phyloP scores from a whole-genome alignment of 37 sponge, comb jelly and placozoan species.

The Beroe forskalii region DNA sequence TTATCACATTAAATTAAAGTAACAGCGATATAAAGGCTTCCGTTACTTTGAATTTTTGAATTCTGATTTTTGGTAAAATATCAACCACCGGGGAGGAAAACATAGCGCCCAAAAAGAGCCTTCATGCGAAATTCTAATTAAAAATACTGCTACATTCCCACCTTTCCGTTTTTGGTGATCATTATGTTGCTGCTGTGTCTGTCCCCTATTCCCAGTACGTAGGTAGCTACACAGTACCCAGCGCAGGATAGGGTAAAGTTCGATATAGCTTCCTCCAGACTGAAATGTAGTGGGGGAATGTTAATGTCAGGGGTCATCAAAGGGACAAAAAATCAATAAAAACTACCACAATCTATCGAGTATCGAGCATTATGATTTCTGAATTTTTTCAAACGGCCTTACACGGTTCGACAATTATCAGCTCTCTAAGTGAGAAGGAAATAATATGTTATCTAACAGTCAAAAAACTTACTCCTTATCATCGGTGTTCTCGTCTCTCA shows the following conservation, averaged over 20 bases:
- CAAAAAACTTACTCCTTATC: constrained; percentile 17
- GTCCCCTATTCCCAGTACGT: constrained; percentile 95
- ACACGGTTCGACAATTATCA: too few relatives aligned
- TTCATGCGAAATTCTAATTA: too few relatives aligned
- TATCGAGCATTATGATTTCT: neutral
- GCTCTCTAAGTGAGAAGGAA: too few relatives aligned
- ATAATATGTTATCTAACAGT: too few relatives aligned
- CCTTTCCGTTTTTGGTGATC: constrained; percentile 88
- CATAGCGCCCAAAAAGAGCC: too few relatives aligned
- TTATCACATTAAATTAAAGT: too few relatives aligned
- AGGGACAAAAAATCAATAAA: neutral
- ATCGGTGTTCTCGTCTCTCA: constrained; percentile 78
- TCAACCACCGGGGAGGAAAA: too few relatives aligned
- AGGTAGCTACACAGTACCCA: constrained; percentile 98
- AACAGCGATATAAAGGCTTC: too few relatives aligned
- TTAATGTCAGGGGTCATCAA: neutral
- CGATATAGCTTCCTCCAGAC: constrained; percentile 82
- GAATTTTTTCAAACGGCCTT: too few relatives aligned
- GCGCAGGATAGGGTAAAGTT: constrained; percentile 93
- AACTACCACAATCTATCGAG: neutral
- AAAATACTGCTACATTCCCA: too few relatives aligned
- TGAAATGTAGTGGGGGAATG: neutral
- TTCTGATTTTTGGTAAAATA: too few relatives aligned
- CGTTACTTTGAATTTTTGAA: too few relatives aligned
- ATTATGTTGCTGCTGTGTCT: constrained; percentile 98